Evolutionary conservation across 2,113 vertebrate genomes (phyloP).

Genomic region (Amazona guildingii): DNA sequence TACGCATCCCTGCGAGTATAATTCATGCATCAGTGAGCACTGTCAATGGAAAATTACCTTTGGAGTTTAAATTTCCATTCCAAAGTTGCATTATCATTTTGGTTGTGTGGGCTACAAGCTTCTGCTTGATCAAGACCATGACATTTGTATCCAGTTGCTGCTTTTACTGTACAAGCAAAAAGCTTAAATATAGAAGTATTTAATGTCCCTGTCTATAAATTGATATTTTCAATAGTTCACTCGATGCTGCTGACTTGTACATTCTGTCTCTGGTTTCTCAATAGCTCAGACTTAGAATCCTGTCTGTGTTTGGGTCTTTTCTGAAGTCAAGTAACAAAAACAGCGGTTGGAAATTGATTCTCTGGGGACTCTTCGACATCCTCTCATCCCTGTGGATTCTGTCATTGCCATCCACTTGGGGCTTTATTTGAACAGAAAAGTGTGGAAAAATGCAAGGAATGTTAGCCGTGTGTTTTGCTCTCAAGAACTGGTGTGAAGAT

Average conservation of each 20-base stretch:
- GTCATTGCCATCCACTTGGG: not conserved
- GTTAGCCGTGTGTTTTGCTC: not conserved
- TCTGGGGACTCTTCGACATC: not conserved
- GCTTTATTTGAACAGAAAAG: not conserved
- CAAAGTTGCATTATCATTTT: conserved; percentile 51
- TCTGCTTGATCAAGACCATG: not conserved
- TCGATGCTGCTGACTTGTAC: conserved; percentile 7
- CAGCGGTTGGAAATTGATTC: not conserved
- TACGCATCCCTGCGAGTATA: conserved; percentile 45
- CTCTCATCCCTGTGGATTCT: not conserved
- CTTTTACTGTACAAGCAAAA: conserved; percentile 10
- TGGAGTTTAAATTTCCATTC: conserved; percentile 51
- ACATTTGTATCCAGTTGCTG: conserved; percentile 33
- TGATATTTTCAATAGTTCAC: conserved; percentile 22
- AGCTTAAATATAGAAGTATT: conserved; percentile 28
- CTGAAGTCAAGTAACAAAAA: not conserved
- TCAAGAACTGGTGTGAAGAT: not conserved
- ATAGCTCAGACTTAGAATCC: not conserved
- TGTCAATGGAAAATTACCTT: conserved; percentile 46
- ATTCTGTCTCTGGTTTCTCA: not conserved
- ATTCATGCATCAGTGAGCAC: conserved; percentile 36
- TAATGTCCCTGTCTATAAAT: conserved; percentile 41
- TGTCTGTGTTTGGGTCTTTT: not conserved
- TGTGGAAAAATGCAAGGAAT: not conserved
- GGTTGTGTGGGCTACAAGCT: not conserved